Evolutionary conservation across 2,113 vertebrate genomes (phyloP).

Genomic region (Lathamus discolor): DNA sequence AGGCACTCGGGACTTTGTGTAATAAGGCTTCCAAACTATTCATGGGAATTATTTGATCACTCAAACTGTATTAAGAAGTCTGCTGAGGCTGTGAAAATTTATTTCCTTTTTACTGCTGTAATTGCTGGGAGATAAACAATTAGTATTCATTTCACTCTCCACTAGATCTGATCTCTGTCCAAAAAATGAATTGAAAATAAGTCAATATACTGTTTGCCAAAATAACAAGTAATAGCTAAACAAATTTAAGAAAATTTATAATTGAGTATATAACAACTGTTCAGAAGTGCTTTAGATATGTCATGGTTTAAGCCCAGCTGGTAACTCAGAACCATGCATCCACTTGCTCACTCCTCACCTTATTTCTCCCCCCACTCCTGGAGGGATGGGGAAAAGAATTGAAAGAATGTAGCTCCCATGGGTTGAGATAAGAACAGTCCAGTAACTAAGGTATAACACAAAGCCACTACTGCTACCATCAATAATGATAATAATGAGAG

Average conservation of each 20-base stretch:
- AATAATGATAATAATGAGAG: not conserved
- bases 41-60: not conserved
- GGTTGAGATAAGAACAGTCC: not conserved
- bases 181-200: slow-evolving; percentile 39
- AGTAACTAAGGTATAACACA: not conserved
- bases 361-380: not conserved
- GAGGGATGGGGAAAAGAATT: not conserved
- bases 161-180: not conserved
- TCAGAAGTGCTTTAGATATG: not conserved
- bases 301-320: not conserved
- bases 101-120: slow-evolving; percentile 16
- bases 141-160: slow-evolving; percentile 23
- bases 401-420: not conserved
- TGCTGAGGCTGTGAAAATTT: slow-evolving; percentile 14
- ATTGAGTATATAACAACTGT: not conserved
- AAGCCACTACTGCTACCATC: not conserved
- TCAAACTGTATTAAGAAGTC: slow-evolving; percentile 10
- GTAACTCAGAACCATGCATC: not conserved
- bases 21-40: not conserved
- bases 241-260: not conserved
- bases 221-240: slow-evolving; percentile 13
- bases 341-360: not conserved
- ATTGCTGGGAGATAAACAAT: slow-evolving; percentile 37
- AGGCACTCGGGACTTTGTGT: not conserved
- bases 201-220: slow-evolving; percentile 14